A percentile compares a stretch with the other conserved stretches of the same genome.
phyloP scores from a whole-genome alignment of 2,113 vertebrate species.

The Columbina picui region DNA sequence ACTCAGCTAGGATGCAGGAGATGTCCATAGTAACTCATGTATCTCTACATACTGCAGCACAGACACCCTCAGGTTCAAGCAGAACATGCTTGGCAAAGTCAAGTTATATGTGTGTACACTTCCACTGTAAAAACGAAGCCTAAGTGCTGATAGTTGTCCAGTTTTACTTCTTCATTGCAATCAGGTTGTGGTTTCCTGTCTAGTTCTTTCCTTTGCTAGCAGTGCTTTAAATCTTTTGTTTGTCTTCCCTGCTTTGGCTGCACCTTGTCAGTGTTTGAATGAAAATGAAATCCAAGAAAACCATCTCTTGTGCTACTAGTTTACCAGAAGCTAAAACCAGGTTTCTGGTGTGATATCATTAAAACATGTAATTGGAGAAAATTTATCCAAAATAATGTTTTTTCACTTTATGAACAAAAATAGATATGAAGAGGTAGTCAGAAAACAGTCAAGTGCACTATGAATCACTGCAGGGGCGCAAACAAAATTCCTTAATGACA shows the following conservation, averaged over 20 bases:
- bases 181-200: neutral
- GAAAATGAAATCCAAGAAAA: neutral
- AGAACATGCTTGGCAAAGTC: neutral
- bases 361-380: conserved; percentile 11
- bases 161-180: neutral
- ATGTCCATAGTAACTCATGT: neutral
- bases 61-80: neutral
- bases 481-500: conserved; percentile 37
- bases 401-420: neutral
- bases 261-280: neutral
- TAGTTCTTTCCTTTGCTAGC: neutral
- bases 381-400: neutral
- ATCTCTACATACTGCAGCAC: neutral
- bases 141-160: neutral
- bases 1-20: neutral
- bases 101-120: neutral
- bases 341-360: neutral
- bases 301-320: neutral
- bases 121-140: neutral
- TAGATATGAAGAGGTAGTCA: neutral
- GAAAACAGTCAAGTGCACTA: conserved; percentile 7
- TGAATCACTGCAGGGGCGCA: conserved; percentile 34
- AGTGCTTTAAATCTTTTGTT: neutral
- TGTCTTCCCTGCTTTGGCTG: neutral
- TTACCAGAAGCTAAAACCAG: neutral